Conservation (phyloP, 2,888 invertebrate species). For the Eilema depressum region DNA sequence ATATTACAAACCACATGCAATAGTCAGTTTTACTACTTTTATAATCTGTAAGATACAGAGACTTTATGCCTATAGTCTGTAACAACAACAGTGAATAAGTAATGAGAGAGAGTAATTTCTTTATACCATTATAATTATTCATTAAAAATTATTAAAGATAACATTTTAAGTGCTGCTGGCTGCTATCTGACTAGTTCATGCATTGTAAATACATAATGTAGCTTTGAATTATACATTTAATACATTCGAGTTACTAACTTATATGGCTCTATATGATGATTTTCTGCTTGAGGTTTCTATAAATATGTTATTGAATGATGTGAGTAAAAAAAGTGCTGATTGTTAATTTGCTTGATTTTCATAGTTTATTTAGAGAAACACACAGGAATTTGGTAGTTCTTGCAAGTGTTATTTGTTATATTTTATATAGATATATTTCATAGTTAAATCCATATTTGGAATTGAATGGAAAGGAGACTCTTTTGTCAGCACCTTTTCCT, state of each 20-base stretch:
- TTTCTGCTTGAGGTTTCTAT: too few species aligned
- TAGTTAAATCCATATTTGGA: too few species aligned
- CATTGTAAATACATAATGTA: background rate
- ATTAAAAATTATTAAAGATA: background rate
- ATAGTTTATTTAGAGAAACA: too few species aligned
- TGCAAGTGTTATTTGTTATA: too few species aligned
- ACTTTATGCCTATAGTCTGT: background rate
- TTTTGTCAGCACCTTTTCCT: too few species aligned
- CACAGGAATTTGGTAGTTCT: too few species aligned
- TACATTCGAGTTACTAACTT: background rate
- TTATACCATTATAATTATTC: background rate
- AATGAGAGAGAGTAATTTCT: conserved; percentile 1
- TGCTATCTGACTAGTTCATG: background rate
- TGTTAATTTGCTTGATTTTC: too few species aligned
- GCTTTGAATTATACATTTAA: background rate
- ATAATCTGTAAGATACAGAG: background rate
- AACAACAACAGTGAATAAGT: conserved; percentile 1
- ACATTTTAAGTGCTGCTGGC: background rate
- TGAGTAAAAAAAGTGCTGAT: too few species aligned
- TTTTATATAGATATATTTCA: too few species aligned
- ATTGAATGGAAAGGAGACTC: too few species aligned
- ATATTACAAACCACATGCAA: background rate
- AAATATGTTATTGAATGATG: too few species aligned
- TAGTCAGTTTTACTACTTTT: background rate
- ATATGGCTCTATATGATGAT: background rate